Evolutionary conservation across 2,113 vertebrate genomes (phyloP), one percentile per base, ranked within the genome.

Genomic region (Labeo catla): DNA sequence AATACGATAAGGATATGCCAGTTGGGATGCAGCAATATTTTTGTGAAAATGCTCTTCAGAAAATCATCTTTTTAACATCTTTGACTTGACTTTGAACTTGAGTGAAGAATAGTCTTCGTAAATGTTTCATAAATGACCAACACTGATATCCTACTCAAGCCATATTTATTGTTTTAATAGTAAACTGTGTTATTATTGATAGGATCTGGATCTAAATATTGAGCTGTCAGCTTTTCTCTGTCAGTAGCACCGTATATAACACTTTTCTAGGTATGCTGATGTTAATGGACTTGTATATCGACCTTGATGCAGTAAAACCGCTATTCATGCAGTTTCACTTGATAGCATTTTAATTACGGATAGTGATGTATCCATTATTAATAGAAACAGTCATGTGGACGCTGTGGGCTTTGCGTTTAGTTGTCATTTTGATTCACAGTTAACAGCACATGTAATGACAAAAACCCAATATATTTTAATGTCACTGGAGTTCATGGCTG

Each of bases 291-390:
- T 84, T 84, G 70, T 74, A 76, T 76, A 59, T 84, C 7, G 49
- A 61, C 23, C 57, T 7, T 76, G 16, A 47, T 63, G 70, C 16
- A 61, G 57, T 61, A 61, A 61, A n/a, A 61, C 21, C 21, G 2
- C 57, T 61, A n/a, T 8, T 61, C 57, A n/a, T n/a, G 57, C 39
- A 63, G 36, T 47, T 36, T 43, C 50, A 59, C 23, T 70, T 21
- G 72, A 76, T 49, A 76, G 54, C 54, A 21, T 45, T 84, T 84
- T 73, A 76, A 76, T 76, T 77, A 65, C 15, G n/a, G 54, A 45
- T 49, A 47, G 70, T 63, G 72, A 34, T 61, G 36, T 28, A 76
- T 84, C 83, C 54, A 23, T 76, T 84, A 45, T 68, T 76, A 83
- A 45, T 65, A 36, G 12, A 68, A 36, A 39, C 13, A 36, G 36